Evolutionary conservation across 2,888 invertebrate genomes (phyloP).

Genomic region (Colostygia pectinataria): DNA sequence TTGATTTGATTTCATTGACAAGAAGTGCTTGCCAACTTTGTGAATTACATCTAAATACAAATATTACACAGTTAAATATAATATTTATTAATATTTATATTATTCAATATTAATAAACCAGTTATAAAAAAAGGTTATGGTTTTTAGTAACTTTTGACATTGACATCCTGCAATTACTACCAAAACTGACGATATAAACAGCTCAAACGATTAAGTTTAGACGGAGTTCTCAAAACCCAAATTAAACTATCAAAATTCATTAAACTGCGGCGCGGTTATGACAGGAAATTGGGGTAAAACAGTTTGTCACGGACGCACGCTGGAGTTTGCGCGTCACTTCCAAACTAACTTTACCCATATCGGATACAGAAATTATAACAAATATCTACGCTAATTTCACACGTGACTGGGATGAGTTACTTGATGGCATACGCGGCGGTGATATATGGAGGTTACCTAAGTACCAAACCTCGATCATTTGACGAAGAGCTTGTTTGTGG

Average conservation of each 20-base stretch:
- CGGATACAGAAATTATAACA: slow-evolving; percentile 29
- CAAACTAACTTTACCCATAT: slow-evolving; percentile 28
- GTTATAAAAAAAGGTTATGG: too few relatives aligned
- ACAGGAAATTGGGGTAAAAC: slow-evolving; percentile 31
- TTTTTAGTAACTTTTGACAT: too few relatives aligned
- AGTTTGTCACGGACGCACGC: slow-evolving; percentile 32
- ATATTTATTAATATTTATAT: too few relatives aligned
- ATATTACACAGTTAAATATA: too few relatives aligned
- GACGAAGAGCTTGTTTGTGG: too few relatives aligned
- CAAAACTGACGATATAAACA: background rate
- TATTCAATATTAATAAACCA: too few relatives aligned
- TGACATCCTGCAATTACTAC: too few relatives aligned
- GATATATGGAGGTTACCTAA: background rate
- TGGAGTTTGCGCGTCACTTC: slow-evolving; percentile 22
- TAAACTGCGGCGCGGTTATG: slow-evolving; percentile 20
- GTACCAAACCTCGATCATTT: too few relatives aligned
- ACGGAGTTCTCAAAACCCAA: slow-evolving; percentile 18
- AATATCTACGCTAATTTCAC: slow-evolving; percentile 26
- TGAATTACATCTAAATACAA: too few relatives aligned
- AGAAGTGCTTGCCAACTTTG: too few relatives aligned
- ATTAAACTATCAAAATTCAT: slow-evolving; percentile 29
- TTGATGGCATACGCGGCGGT: slow-evolving; percentile 1
- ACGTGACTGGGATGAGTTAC: slow-evolving; percentile 23
- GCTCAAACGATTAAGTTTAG: slow-evolving; percentile 4
- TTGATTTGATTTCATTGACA: too few relatives aligned